phyloP scores from a whole-genome alignment of 2,888 invertebrate genomes.

The Dryadula phaetusa region DNA sequence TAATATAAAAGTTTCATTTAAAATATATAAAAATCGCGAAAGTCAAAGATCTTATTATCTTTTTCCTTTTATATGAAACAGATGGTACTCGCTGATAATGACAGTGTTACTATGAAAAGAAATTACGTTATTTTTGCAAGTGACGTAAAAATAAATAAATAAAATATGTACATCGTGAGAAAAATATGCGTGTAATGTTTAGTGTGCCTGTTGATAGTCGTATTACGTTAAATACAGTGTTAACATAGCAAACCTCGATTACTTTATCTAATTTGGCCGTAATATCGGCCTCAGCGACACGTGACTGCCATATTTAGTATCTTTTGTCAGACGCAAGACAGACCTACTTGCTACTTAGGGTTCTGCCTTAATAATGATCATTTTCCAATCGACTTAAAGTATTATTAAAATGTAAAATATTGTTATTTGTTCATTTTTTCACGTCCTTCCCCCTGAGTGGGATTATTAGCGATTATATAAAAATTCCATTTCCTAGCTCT shows the following conservation, averaged over 20 bases:
- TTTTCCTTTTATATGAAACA: neutral
- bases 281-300: neutral
- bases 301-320: conserved; percentile 17
- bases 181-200: conserved; percentile 3
- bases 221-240: neutral
- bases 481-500: no score
- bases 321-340: neutral
- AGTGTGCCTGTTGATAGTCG: neutral
- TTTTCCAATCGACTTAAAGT: no score
- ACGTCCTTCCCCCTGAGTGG: no score
- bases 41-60: no score
- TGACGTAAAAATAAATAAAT: neutral
- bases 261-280: neutral
- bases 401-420: no score
- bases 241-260: neutral
- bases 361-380: neutral
- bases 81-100: neutral
- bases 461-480: no score
- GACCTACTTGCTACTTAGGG: neutral
- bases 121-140: neutral
- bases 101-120: neutral
- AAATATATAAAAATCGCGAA: no score
- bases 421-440: no score
- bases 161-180: neutral
- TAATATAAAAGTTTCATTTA: no score